Evolutionary conservation across 2,113 vertebrate species (phyloP), one percentile per base, ranked within the genome.

Genomic region (Lathamus discolor): DNA sequence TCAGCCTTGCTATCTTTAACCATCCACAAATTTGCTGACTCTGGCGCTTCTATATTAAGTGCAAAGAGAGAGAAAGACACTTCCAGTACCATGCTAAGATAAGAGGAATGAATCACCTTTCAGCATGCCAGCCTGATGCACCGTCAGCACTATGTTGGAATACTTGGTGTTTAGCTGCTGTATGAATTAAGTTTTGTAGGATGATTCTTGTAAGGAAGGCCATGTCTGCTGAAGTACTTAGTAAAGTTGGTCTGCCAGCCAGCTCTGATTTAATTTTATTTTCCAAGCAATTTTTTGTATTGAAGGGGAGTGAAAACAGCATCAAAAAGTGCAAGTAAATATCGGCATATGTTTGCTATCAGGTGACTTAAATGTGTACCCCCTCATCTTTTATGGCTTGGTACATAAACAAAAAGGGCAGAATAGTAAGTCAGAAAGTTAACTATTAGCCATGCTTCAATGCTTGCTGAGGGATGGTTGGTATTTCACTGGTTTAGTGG

Each of bases 371-470:
- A 90, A 75, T 51, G 10, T 64, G 4, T 68, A 7, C 27, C 37
- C 11, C 51, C 33, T 92, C 66, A 44, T 95, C 37, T 82, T 95
- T 95, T 54, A 57, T 22, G 52, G 43, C 59, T 90, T 73, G 49
- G 39, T 67, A 84, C 94, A 79, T 83, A 86, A 95, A 89, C 7
- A 62, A 48, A 77, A 95, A 70, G 22, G 93, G 43, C 28, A 63
- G 57, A 74, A 55, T 31, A 72, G 39, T 18, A 54, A 46, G 49
- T 73, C 37, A 82, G 52, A 68, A 92, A 75, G 80, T 90, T 91
- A 96, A 88, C 77, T 73, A 48, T 95, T 92, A 93, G 82, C 55
- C 72, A 77, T 83, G 29, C 86, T 74, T 76, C 64, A 70, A 20
- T 2, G 4, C 62, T 85, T 82, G 52, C 55, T 77, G 68, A 95